phyloP scores from a whole-genome alignment of 2,113 vertebrate genomes.

The Semicossyphus pulcher region DNA sequence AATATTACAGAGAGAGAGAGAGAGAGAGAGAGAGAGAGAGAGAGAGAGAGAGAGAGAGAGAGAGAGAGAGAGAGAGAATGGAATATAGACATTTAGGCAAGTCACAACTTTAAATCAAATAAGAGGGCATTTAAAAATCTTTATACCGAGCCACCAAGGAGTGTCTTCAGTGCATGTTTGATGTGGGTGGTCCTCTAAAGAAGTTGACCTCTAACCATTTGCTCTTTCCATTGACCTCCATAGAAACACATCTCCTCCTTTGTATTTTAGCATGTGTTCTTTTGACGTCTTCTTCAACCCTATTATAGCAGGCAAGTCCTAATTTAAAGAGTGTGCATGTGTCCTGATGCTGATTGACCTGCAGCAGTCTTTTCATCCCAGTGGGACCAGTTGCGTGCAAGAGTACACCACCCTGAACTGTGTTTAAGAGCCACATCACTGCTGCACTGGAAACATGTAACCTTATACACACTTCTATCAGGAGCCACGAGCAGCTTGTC shows the following conservation, averaged over 20 bases:
- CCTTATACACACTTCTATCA: slow-evolving; percentile 68
- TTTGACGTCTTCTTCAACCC: slow-evolving; percentile 29
- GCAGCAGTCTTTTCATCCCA: slow-evolving; percentile 49
- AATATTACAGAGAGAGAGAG: too few species aligned
- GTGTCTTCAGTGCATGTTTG: background rate
- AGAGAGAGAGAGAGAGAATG: too few species aligned
- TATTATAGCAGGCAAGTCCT: slow-evolving; percentile 34
- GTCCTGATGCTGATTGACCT: slow-evolving; percentile 65
- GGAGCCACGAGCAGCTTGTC: slow-evolving; percentile 65
- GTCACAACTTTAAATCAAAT: too few species aligned
- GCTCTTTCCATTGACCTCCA: slow-evolving; percentile 35
- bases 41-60: too few species aligned
- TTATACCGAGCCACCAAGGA: background rate
- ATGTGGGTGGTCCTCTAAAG: slow-evolving; percentile 17
- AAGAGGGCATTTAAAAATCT: background rate
- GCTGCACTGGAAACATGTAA: slow-evolving; percentile 56
- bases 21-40: too few species aligned
- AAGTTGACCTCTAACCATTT: background rate
- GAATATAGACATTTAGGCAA: too few species aligned
- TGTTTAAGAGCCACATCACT: slow-evolving; percentile 55
- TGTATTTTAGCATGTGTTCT: slow-evolving; percentile 18
- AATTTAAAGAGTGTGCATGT: slow-evolving; percentile 63
- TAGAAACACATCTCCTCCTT: slow-evolving; percentile 15
- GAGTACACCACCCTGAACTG: slow-evolving; percentile 39
- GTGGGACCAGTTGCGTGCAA: slow-evolving; percentile 50